Base-by-base conservation (phyloP, 2,888 invertebrate species). In the Heliconius charithonia region DNA sequence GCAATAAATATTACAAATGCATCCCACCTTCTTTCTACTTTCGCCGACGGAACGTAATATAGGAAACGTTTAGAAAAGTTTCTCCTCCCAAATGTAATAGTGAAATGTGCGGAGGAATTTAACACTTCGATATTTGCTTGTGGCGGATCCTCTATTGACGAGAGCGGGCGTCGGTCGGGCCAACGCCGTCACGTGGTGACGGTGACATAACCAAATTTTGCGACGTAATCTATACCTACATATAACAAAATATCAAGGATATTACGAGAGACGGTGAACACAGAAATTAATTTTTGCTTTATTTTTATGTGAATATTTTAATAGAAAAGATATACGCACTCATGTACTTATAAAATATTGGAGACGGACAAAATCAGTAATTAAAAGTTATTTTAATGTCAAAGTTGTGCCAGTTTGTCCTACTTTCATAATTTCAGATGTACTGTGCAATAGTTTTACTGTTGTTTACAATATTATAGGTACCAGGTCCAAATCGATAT, bases 181-280 rank as follows among this genome's bases (percentile, higher is more conserved):
- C 81, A 83, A 81, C 82, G 81, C 81, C 81, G 51, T 29, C 29
- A 32, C n/a, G 72, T 80, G 81, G 83, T 86, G 90, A 92, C 87
- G 81, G 83, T 86, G 90, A 92, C 87, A 89, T 91, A 93, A 92
- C 86, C 76, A 85, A 86, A 85, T 83, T 83, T 81, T 86, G 83
- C 85, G 89, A 88, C 89, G 72, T 72, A 72, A 72, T 72, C 59
- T 72, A 59, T 37, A 70, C 45, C 19, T 32, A 56, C 27, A 0
- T 70, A 56, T 56, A 59, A 59, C n/a, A 56, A 32, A 19, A 56
- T 72, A 59, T 59, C 4, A 29, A 72, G 19, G 59, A 37, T 37
- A 59, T 37, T 37, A 16, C 16, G 9, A n/a, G 16, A 32, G n/a
- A 71, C 13, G 16, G 2, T 22, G 12, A 37, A 59, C 1, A n/a